Evolutionary conservation across 2,113 vertebrate genomes (phyloP).

Genomic region (Zeus faber): DNA sequence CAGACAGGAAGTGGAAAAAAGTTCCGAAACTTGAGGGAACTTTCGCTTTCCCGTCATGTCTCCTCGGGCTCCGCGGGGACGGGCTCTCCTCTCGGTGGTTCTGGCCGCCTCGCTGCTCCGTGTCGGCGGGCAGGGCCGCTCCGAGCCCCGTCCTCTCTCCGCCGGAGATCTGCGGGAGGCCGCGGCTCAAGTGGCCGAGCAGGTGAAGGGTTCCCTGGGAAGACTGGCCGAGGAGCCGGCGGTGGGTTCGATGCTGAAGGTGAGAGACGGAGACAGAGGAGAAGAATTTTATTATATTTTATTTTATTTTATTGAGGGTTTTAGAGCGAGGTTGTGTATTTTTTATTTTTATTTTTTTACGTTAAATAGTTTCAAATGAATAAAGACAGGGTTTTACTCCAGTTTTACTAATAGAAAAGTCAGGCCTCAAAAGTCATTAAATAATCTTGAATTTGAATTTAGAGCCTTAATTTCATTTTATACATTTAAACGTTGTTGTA

Average conservation of each 20-base stretch:
- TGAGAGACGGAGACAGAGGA: too few species aligned
- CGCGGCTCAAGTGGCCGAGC: constrained; percentile 36
- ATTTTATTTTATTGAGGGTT: neutral
- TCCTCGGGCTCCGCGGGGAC: neutral
- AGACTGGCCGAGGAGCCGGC: constrained; percentile 47
- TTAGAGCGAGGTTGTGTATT: too few species aligned
- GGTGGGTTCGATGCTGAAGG: constrained; percentile 54
- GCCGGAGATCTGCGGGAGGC: constrained; percentile 18
- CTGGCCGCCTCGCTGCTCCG: neutral
- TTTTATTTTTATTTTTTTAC: too few species aligned
- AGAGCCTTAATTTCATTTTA: too few species aligned
- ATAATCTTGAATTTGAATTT: too few species aligned
- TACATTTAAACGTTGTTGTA: too few species aligned
- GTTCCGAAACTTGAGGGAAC: fast-evolving
- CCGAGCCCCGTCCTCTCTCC: constrained; percentile 10
- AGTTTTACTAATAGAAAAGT: neutral
- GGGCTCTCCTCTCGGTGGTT: neutral
- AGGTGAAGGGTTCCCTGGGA: constrained; percentile 42
- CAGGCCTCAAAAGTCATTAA: neutral
- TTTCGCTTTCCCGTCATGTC: constrained; percentile 4
- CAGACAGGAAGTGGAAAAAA: fast-evolving
- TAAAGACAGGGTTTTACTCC: neutral
- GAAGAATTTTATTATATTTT: neutral
- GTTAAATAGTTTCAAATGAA: neutral
- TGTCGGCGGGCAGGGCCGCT: constrained; percentile 18